Percentiles rank a stretch among this genome's conserved stretches.
Evolutionary conservation across 2,113 vertebrate species (phyloP).

Genomic region (Harpagus bidentatus): DNA sequence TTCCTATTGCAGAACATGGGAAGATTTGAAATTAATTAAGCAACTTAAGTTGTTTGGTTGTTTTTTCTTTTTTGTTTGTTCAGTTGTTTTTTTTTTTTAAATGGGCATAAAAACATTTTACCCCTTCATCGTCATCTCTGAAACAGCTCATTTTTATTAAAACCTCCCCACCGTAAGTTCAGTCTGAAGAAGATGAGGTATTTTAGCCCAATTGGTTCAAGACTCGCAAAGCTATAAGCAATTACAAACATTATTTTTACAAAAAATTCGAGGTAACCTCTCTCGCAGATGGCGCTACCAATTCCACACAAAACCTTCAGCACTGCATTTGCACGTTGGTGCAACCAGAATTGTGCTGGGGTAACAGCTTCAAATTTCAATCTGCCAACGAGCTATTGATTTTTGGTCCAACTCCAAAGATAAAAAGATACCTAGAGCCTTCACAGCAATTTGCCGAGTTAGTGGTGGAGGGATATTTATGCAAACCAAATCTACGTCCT

Average conservation of each 20-base stretch:
- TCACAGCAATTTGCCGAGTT: slow-evolving; percentile 94
- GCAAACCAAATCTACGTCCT: slow-evolving; percentile 95
- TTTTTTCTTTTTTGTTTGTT: background rate
- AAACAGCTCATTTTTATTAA: background rate
- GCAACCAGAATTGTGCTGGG: background rate
- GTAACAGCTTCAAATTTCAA: background rate
- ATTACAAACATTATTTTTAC: background rate
- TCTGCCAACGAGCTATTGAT: fast-evolving
- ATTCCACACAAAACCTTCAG: background rate
- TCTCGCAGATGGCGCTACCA: background rate
- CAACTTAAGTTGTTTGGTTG: background rate
- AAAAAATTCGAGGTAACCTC: background rate
- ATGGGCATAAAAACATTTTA: background rate
- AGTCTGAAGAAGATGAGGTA: background rate
- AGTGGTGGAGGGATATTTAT: slow-evolving; percentile 94
- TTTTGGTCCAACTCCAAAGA: background rate
- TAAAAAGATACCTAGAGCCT: slow-evolving; percentile 86
- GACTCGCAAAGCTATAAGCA: background rate
- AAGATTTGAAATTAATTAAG: background rate
- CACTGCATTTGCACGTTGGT: background rate
- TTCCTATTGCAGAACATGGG: background rate
- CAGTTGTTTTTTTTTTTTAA: background rate
- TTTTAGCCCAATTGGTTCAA: background rate
- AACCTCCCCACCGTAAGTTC: background rate
- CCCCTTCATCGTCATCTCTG: background rate